Percentiles rank a stretch among this genome's conserved stretches.
Conservation (phyloP, 2,113 vertebrate species). For the Cygnus buccinator region DNA sequence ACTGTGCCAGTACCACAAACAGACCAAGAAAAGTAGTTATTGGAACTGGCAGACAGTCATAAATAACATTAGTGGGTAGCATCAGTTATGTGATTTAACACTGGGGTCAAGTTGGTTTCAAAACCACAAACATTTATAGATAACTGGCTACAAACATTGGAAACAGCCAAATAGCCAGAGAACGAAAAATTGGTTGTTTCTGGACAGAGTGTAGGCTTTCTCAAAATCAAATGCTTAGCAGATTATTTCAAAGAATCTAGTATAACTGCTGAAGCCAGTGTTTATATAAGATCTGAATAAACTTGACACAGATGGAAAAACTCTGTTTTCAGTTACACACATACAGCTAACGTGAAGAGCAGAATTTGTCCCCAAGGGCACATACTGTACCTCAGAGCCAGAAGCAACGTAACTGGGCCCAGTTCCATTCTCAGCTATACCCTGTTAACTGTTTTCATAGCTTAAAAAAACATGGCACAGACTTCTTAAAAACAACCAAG, state of each 20-base stretch:
- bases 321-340: background rate
- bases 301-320: background rate
- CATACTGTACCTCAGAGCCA: background rate
- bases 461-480: background rate
- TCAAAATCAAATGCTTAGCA: background rate
- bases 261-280: background rate
- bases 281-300: background rate
- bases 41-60: background rate
- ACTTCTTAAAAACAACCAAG: background rate
- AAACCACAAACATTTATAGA: background rate
- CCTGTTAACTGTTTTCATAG: background rate
- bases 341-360: background rate
- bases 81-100: constrained; percentile 5
- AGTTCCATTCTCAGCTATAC: background rate
- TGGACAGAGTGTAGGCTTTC: background rate
- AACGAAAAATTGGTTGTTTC: background rate
- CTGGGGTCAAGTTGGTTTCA: background rate
- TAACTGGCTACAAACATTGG: background rate
- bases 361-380: background rate
- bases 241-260: constrained; percentile 2
- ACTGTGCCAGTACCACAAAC: background rate
- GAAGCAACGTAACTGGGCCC: background rate
- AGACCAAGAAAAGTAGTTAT: background rate
- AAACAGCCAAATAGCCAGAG: background rate
- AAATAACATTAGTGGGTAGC: background rate